Percentiles rank a stretch among this genome's conserved stretches.
Conservation (phyloP, 2,797 vertebrate genomes). For the Fistularia commersonii region DNA sequence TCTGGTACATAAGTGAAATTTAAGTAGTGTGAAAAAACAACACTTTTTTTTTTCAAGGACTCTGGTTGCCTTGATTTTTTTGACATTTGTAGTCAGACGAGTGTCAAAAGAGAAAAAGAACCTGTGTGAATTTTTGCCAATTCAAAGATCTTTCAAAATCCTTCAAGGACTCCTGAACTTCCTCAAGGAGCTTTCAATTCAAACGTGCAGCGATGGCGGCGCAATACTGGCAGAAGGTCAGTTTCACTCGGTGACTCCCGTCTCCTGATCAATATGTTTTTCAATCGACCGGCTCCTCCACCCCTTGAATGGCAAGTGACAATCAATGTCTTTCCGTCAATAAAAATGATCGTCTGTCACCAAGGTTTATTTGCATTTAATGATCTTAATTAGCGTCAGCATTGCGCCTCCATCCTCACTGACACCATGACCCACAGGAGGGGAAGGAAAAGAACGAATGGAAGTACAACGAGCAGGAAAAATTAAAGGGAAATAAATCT, state of each 20-base stretch:
- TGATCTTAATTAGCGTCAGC: constrained; percentile 45
- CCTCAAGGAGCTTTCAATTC: constrained; percentile 1
- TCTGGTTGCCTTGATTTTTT: too few relatives aligned
- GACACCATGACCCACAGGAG: constrained; percentile 1
- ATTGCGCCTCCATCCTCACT: constrained; percentile 1
- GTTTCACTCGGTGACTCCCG: constrained; percentile 4
- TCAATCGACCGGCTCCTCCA: constrained; percentile 20
- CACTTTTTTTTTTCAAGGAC: too few relatives aligned
- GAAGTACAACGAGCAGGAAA: too few relatives aligned
- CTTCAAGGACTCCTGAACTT: not conserved
- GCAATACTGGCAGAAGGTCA: constrained; percentile 33
- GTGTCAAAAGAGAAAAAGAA: too few relatives aligned
- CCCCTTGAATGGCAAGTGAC: constrained; percentile 28
- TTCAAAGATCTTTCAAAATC: too few relatives aligned
- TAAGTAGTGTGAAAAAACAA: too few relatives aligned
- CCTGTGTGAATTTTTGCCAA: too few relatives aligned
- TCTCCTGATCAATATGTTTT: constrained; percentile 48
- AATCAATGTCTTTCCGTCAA: constrained; percentile 39
- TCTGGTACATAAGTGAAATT: too few relatives aligned
- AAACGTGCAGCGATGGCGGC: not conserved
- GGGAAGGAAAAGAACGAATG: not conserved
- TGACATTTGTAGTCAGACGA: too few relatives aligned
- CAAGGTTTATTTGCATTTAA: constrained; percentile 61
- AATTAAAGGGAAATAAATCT: too few relatives aligned
- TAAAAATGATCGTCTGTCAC: constrained; percentile 45